phyloP scores from a whole-genome alignment of 2,113 vertebrate genomes.

The Pao palembangensis region DNA sequence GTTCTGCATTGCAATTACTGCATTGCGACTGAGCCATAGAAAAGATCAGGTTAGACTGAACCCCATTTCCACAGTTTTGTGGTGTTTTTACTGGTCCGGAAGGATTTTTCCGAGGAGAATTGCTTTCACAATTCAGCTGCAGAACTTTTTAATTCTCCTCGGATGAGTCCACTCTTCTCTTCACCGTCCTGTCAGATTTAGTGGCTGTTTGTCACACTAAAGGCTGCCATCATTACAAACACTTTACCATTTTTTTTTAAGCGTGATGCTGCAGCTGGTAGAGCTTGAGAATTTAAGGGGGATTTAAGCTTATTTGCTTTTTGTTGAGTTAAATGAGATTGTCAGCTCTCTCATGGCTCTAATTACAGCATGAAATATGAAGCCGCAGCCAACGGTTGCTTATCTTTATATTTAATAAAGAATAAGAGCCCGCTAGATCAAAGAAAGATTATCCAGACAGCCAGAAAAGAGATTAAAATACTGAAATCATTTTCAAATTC shows the following conservation, averaged over 20 bases:
- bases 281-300: background rate
- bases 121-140: too few relatives aligned
- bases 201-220: background rate
- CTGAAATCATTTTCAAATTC: background rate
- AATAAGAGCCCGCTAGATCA: background rate
- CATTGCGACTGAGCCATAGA: too few relatives aligned
- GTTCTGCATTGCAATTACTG: too few relatives aligned
- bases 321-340: background rate
- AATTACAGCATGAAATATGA: background rate
- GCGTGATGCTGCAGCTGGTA: background rate
- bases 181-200: slow-evolving; percentile 9
- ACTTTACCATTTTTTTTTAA: too few relatives aligned
- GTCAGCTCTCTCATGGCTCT: background rate
- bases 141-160: too few relatives aligned
- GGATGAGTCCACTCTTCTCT: too few relatives aligned
- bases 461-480: background rate
- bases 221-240: too few relatives aligned
- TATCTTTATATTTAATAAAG: background rate
- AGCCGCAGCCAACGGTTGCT: background rate
- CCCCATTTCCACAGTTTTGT: too few relatives aligned
- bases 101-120: too few relatives aligned
- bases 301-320: background rate
- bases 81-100: too few relatives aligned
- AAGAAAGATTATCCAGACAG: background rate
- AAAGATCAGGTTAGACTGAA: too few relatives aligned